Evolutionary conservation across 1,140 invertebrate species (phyloP).

Genomic region (Platyscapa corneri): DNA sequence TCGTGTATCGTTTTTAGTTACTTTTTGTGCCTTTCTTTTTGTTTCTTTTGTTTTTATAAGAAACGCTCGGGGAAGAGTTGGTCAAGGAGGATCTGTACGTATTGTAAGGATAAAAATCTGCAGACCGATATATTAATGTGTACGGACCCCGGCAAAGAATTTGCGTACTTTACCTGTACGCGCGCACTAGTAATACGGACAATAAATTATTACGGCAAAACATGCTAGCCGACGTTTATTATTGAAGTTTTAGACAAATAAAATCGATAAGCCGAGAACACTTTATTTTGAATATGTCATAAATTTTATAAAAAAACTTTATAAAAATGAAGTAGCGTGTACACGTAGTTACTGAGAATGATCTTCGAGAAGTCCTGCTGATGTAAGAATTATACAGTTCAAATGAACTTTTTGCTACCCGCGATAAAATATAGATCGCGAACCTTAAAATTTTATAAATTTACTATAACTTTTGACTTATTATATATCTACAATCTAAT

Average conservation of each 20-base stretch:
- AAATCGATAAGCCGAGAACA: no score
- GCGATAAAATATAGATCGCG: not conserved
- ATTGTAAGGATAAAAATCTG: constrained; percentile 21
- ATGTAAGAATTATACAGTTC: not conserved
- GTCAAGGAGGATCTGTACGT: not conserved
- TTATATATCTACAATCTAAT: not conserved
- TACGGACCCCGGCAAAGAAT: not conserved
- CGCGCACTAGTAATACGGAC: no score
- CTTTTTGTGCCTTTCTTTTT: not conserved
- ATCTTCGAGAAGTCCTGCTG: no score
- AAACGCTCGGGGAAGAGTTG: not conserved
- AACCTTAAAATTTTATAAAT: not conserved
- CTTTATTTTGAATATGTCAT: no score
- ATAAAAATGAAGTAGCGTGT: not conserved
- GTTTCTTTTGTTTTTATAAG: constrained; percentile 35
- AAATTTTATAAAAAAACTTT: no score
- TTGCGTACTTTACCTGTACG: not conserved
- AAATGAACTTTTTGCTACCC: not conserved
- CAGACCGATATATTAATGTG: not conserved
- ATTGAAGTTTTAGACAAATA: no score
- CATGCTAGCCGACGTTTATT: not conserved
- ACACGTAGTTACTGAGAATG: not conserved
- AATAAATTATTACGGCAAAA: not conserved
- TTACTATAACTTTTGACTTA: not conserved
- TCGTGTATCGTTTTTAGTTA: not conserved